Evolutionary conservation across 2,888 invertebrate species (phyloP), one percentile per base, ranked within the genome.

Genomic region (Andricus quercusramuli): DNA sequence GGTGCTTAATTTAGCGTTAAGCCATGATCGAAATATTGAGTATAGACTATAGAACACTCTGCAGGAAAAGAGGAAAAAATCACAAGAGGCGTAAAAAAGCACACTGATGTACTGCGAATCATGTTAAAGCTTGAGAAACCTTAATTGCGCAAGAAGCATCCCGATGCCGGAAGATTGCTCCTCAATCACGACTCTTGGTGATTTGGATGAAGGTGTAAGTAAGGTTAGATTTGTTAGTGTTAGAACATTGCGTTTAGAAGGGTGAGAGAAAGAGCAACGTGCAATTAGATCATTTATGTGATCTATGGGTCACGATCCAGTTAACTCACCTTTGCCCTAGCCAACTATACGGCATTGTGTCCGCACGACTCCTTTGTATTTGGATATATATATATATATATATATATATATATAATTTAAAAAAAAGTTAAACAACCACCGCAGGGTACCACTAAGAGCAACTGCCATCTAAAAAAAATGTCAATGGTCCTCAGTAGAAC

Each of bases 221-320:
- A 8, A 64, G 77, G 80, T 64, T 29, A 59, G 44, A 62, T 81
- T 67, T 62, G 80, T 44, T 67, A 62, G 44, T 80, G 78, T 77
- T 79, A 32, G 77, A 82, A 81, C 81, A 81, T 82, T 81, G 78
- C 77, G 78, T 44, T 78, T 78, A 47, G 32, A 78, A 80, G 77
- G 79, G 9, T n/a, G 56, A n/a, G 56, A 56, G n/a, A n/a, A 56
- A 9, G 79, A 82, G 77, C 76, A 56, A 67, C 79, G 81, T 80
- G 81, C 78, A 85, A 85, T 80, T 83, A 82, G 84, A 87, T 88
- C 86, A 85, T 62, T 86, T 66, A 81, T 84, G 85, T 89, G 89
- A 90, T 89, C 87, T 86, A 87, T 85, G 85, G 87, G 82, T 86
- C 89, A 89, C 89, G 90, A 90, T 87, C 84, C 83, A 84, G 82